A percentile compares a stretch with the other conserved stretches of the same genome.
These are phyloP conservation scores for Yasuhikotakia modesta DNA, from an alignment of 2,797 vertebrate genomes.

Conservation along the genomic window DNA sequence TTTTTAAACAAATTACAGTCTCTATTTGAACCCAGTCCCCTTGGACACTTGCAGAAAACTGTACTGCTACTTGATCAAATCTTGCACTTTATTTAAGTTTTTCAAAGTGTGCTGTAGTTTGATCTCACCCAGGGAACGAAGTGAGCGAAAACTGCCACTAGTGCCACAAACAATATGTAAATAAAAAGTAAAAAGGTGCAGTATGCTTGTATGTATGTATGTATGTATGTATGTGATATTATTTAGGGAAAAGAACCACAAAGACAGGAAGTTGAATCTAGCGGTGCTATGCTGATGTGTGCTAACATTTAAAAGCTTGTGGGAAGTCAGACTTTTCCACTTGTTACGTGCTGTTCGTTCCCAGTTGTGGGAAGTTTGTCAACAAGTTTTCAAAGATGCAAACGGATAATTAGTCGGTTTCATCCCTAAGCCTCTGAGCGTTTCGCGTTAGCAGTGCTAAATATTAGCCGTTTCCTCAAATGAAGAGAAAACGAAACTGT, in stretches of 20 bases:
- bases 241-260: background rate
- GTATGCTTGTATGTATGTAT: background rate
- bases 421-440: background rate
- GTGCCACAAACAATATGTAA: background rate
- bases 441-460: background rate
- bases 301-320: background rate
- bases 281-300: background rate
- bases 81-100: background rate
- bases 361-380: background rate
- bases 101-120: background rate
- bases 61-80: background rate
- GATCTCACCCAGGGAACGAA: background rate
- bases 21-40: background rate
- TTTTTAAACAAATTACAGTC: background rate
- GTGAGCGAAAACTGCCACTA: background rate
- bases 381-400: background rate
- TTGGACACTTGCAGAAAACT: background rate
- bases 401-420: background rate
- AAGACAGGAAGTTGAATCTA: background rate
- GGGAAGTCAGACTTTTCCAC: background rate
- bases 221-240: background rate
- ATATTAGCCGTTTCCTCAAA: conserved; percentile 3
- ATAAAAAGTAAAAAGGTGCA: too few species aligned
- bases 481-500: background rate
- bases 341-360: background rate